Conservation (phyloP, 2,797 vertebrate genomes). For the Bucorvus abyssinicus region DNA sequence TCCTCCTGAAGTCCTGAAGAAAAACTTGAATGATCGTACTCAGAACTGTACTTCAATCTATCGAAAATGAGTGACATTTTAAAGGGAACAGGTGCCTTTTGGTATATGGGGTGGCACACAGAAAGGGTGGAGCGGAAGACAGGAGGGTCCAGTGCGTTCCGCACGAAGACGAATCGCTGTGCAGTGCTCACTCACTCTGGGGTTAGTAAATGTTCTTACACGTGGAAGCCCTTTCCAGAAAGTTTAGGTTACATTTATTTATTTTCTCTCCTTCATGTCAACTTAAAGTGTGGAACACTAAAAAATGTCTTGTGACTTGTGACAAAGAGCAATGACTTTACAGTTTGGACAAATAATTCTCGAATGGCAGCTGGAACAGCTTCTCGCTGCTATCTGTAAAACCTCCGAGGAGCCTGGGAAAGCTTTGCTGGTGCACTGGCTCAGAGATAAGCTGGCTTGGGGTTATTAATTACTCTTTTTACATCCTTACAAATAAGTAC, state of each 20-base stretch:
- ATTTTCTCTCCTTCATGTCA: slow-evolving; percentile 27
- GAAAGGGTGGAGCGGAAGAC: background rate
- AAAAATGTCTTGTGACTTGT: slow-evolving; percentile 21
- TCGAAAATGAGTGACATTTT: background rate
- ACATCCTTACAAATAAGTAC: slow-evolving; percentile 55
- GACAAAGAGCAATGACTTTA: slow-evolving; percentile 48
- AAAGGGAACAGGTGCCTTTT: background rate
- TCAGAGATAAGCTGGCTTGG: slow-evolving; percentile 39
- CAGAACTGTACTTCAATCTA: background rate
- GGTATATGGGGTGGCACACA: background rate
- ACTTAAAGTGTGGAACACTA: background rate
- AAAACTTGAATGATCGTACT: background rate
- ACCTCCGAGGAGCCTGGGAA: slow-evolving; percentile 16
- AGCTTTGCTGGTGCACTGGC: background rate
- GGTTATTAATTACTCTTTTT: slow-evolving; percentile 59
- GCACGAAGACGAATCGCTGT: background rate
- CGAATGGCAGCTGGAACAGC: slow-evolving; percentile 6
- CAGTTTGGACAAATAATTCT: slow-evolving; percentile 45
- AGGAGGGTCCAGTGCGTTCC: background rate
- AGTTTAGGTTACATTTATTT: slow-evolving; percentile 11
- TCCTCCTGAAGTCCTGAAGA: background rate
- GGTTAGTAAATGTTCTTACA: background rate
- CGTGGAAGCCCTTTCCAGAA: background rate
- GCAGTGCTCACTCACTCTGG: background rate
- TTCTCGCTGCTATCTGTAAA: slow-evolving; percentile 14